Conservation (phyloP, 2,797 vertebrate species). For the Scolopax rusticola region DNA sequence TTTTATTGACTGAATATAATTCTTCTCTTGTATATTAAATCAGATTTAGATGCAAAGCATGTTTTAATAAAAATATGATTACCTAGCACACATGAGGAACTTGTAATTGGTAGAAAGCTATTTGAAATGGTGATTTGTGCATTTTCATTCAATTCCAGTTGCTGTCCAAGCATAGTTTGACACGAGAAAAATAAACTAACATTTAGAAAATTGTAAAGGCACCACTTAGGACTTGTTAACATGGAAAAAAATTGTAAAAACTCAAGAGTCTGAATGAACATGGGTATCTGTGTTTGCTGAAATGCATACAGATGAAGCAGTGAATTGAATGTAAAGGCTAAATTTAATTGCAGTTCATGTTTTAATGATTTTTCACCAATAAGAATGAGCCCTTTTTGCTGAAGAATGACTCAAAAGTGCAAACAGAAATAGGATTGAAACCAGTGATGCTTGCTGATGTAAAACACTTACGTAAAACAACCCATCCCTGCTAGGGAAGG, state of each 20-base stretch:
- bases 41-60: constrained; percentile 27
- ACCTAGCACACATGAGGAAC: background rate
- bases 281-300: background rate
- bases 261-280: background rate
- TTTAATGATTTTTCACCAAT: background rate
- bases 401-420: background rate
- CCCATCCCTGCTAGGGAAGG: background rate
- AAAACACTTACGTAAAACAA: background rate
- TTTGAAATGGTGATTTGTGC: constrained; percentile 35
- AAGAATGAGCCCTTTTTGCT: background rate
- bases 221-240: background rate
- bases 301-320: background rate
- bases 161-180: background rate
- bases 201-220: background rate
- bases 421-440: background rate
- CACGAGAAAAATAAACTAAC: background rate
- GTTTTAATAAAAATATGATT: constrained; percentile 11
- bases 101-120: background rate
- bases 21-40: background rate
- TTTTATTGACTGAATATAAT: background rate
- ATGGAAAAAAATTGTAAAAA: background rate
- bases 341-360: background rate
- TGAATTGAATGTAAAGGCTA: background rate
- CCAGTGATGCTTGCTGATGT: background rate
- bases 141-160: constrained; percentile 15